phyloP scores from a whole-genome alignment of 2,888 invertebrate genomes.

The Cordilura impudica region DNA sequence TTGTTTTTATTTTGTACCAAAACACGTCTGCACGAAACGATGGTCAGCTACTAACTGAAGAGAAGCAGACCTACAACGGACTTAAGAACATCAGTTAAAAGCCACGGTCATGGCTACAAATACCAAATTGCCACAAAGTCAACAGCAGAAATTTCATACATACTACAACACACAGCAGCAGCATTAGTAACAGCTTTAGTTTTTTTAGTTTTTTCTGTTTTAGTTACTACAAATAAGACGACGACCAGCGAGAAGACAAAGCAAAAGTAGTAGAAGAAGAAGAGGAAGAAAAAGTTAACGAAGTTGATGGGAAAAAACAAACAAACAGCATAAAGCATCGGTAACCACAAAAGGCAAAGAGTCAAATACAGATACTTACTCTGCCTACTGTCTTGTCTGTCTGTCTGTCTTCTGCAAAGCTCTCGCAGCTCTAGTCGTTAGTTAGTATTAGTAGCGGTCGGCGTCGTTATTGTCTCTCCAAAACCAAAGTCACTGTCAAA shows the following conservation, averaged over 20 bases:
- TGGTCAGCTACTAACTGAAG: conserved; percentile 79
- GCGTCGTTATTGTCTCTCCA: not conserved
- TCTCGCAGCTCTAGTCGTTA: not conserved
- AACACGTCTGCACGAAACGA: conserved; percentile 76
- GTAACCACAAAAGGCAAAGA: conserved; percentile 59
- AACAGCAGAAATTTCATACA: conserved; percentile 17
- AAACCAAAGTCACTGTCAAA: conserved; percentile 45
- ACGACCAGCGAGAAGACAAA: conserved; percentile 30
- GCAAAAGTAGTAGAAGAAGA: conserved; percentile 37
- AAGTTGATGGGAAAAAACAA: conserved; percentile 21
- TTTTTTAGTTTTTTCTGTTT: no score
- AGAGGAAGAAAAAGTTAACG: conserved; percentile 45
- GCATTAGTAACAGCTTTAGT: conserved; percentile 6
- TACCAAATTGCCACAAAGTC: conserved; percentile 53
- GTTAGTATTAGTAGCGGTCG: conserved; percentile 18
- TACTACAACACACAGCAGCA: conserved; percentile 22
- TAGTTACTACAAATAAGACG: conserved; percentile 28
- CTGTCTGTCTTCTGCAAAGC: conserved; percentile 3
- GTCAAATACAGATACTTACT: conserved; percentile 37
- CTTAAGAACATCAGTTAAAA: conserved; percentile 75
- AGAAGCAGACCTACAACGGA: conserved; percentile 78
- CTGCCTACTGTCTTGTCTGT: not conserved
- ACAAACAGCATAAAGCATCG: conserved; percentile 35
- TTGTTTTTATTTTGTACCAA: conserved; percentile 53
- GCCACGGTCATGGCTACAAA: conserved; percentile 61